Conservation (phyloP, 1,140 invertebrate genomes). For the Cydia splendana region DNA sequence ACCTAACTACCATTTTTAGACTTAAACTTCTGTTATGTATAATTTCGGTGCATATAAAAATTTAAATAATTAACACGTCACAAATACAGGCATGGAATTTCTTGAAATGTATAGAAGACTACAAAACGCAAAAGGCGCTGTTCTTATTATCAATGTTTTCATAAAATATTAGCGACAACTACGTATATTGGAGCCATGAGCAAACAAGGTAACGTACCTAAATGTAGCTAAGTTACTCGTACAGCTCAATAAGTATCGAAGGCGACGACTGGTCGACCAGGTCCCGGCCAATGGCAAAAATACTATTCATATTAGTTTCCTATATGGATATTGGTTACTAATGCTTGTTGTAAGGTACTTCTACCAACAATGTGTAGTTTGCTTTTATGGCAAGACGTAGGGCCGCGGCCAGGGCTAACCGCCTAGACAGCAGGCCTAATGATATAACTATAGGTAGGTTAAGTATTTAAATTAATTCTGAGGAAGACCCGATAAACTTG, state of each 20-base stretch:
- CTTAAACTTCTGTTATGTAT: not conserved
- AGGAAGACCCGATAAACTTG: not conserved
- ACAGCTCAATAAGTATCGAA: not conserved
- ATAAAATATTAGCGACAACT: conserved; percentile 16
- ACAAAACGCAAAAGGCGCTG: not conserved
- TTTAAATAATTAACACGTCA: not conserved
- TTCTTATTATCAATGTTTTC: conserved; percentile 25
- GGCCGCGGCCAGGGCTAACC: conserved; percentile 21
- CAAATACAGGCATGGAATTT: not conserved
- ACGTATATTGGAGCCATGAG: conserved; percentile 12
- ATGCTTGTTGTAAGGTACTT: not conserved
- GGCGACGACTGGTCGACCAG: conserved; percentile 2
- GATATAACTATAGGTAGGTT: not conserved
- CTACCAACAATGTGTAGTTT: conserved; percentile 6
- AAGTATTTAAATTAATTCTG: not conserved
- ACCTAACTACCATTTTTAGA: not conserved
- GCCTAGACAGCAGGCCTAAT: not conserved
- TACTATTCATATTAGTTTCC: conserved; percentile 23
- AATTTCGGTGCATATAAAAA: not conserved
- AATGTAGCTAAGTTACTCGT: not conserved
- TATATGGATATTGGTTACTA: conserved; percentile 24
- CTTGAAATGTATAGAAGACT: not conserved
- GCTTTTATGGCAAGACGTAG: conserved; percentile 21
- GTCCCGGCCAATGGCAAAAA: conserved; percentile 2
- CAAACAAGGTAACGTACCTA: conserved; percentile 5